Conservation (phyloP, 2,113 vertebrate species). For the Amphiprion ocellaris region DNA sequence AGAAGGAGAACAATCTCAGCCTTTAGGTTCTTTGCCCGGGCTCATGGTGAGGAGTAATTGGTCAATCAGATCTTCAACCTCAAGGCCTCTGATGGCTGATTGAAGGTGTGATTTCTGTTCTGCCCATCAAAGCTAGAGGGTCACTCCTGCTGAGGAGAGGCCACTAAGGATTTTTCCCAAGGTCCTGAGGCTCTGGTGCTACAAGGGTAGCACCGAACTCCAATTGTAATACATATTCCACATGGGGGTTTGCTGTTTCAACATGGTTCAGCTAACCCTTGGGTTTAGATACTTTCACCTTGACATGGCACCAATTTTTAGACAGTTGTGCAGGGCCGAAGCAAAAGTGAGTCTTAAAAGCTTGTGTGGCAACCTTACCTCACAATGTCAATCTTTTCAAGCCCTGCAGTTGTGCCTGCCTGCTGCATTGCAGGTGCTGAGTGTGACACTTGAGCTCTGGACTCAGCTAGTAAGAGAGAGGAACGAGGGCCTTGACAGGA, state of each 20-base stretch:
- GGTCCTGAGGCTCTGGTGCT: conserved; percentile 53
- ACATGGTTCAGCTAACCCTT: conserved; percentile 33
- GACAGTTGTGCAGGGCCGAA: conserved; percentile 15
- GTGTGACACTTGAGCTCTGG: conserved; percentile 71
- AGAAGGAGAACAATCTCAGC: conserved; percentile 76
- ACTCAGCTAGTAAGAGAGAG: conserved; percentile 52
- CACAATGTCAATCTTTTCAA: conserved; percentile 49
- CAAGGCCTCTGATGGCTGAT: conserved; percentile 77
- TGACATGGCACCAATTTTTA: conserved; percentile 33
- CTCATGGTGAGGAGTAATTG: conserved; percentile 77
- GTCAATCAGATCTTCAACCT: conserved; percentile 82
- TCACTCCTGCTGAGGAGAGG: conserved; percentile 65
- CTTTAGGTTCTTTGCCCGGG: conserved; percentile 64
- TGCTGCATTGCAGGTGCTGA: conserved; percentile 84
- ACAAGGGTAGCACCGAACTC: conserved; percentile 46
- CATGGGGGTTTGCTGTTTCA: conserved; percentile 43
- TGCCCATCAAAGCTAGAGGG: conserved; percentile 70
- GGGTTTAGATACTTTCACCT: conserved; percentile 36
- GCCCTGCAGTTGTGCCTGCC: conserved; percentile 57
- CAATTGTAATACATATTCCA: conserved; percentile 30
- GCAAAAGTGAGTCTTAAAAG: conserved; percentile 36
- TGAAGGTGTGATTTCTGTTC: conserved; percentile 82
- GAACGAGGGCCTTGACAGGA: conserved; percentile 57
- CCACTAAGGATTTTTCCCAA: conserved; percentile 46
- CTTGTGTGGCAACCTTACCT: conserved; percentile 40